Evolutionary conservation across 2,888 invertebrate species (phyloP).

Genomic region (Linnaemya vulpina): DNA sequence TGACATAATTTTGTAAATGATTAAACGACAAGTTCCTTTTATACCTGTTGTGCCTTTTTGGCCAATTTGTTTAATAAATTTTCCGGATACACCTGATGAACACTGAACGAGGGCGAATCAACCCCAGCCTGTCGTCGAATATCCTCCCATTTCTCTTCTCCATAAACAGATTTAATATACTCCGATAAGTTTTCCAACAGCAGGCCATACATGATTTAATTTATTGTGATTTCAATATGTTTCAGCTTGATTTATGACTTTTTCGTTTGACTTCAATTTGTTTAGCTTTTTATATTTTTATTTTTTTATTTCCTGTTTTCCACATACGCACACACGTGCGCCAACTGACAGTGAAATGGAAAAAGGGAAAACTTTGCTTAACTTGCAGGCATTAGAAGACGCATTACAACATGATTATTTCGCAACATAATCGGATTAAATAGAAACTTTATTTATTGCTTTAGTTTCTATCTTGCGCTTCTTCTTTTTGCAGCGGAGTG

Average conservation of each 20-base stretch:
- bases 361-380: not conserved
- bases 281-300: too few species aligned
- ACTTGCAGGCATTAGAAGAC: constrained; percentile 24
- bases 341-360: not conserved
- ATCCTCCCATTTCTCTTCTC: constrained; percentile 97
- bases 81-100: constrained; percentile 97
- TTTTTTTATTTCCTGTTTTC: not conserved
- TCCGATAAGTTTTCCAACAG: constrained; percentile 96
- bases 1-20: not conserved
- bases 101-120: constrained; percentile 93
- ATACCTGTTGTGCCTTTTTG: constrained; percentile 92
- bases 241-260: constrained; percentile 14
- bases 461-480: not conserved
- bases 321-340: not conserved
- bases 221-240: constrained; percentile 1
- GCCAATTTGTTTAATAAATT: constrained; percentile 92
- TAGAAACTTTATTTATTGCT: not conserved
- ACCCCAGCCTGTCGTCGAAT: constrained; percentile 93
- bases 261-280: constrained; percentile 23
- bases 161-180: constrained; percentile 95
- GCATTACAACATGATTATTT: constrained; percentile 14
- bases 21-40: constrained; percentile 21
- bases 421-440: constrained; percentile 45
- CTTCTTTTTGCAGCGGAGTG: not conserved
- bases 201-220: constrained; percentile 93